Evolutionary conservation across 1,140 invertebrate species (phyloP), one percentile per base, ranked within the genome.

Genomic region (Leptopilina clavipes): DNA sequence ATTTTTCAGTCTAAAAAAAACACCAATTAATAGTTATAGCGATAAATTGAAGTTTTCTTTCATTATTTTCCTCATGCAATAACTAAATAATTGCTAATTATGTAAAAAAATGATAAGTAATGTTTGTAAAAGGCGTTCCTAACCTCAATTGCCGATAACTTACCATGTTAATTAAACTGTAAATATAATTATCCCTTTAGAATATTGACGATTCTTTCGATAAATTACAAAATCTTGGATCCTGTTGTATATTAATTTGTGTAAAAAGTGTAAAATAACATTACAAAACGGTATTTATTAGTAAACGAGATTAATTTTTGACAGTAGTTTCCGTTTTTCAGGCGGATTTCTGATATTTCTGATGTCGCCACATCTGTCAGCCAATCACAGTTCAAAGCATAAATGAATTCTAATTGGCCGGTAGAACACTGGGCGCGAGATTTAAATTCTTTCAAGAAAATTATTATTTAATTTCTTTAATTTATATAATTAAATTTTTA

Each of bases 101-200:
- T 1, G 14, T 65, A 19, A 9, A 65, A 65, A 31, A 65, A 65
- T 37, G 10, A 31, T 8, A 31, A 25, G 19, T 31, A 31, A 65
- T 31, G 25, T 31, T 59, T 31, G 25, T 7, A 8, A 3, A 65
- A 65, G 59, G 25, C 59, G 59, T 65, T 65, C 59, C 59, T 65
- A 65, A 65, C 59, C 59, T 65, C 59, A 31, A n/a, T 31, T 14
- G 25, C 25, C 59, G 12, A 65, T 37, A 31, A 65, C 59, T 65
- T 65, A 65, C 59, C 59, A 65, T 65, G 14, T 65, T 65, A 65
- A n/a, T 52, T 14, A 54, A 54, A 1, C 22, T n/a, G 59, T 3
- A 14, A 37, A 37, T n/a, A 37, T 11, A 65, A 22, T 40, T 40
- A 9, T 65, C 8, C 12, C 25, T 8, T 65, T 7, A 6, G 11